Base-by-base conservation (phyloP, 1,140 invertebrate genomes). In the Drosophila lowei region DNA sequence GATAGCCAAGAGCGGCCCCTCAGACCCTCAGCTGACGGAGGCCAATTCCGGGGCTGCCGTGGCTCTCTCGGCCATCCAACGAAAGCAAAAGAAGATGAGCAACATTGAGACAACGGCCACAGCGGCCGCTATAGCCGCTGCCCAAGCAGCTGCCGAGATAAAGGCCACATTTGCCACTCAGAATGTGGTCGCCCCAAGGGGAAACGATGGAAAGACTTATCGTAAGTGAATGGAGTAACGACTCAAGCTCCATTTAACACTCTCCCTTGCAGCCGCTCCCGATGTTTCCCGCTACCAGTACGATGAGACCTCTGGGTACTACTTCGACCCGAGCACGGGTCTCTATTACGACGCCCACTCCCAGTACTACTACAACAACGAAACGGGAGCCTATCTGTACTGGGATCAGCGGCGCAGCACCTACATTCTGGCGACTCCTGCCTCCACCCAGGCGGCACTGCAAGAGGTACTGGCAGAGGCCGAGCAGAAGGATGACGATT, bases 301-400 rank as follows among this genome's bases (percentile, higher is more conserved):
- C 92, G 98, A 99, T 92, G 97, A 98, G 90, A 94, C 95, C 0
- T 99, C 97, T 13, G 98, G 98, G 0, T 99, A 98, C 90, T 99
- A 99, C 89, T 99, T 98, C 91, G 98, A 99, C 92, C 94, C 97
- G 1, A 93, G 93, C 2, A 99, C 98, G 9, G 96, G 96, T 3
- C 93, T 99, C 4, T 99, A 99, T 91, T 99, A 99, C 88, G 98
- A 99, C 93, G 94, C 97, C 0, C 97, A 95, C 86, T 97, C 97
- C 7, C 97, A 98, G 91, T 98, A 98, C 90, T 97, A 97, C 91
- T 98, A 96, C 90, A 99, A 99, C 92, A 95, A 96, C 74, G 94
- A 96, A 71, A 96, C 95, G 2, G 95, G 95, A 72, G 95, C 97
- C 90, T 99, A 98, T 92, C 93, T 99, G 76, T 99, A 99, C 89